A percentile compares a stretch with the other conserved stretches of the same genome.
Conservation (phyloP, 2,797 vertebrate genomes). For the Gymnoscopelus braueri region DNA sequence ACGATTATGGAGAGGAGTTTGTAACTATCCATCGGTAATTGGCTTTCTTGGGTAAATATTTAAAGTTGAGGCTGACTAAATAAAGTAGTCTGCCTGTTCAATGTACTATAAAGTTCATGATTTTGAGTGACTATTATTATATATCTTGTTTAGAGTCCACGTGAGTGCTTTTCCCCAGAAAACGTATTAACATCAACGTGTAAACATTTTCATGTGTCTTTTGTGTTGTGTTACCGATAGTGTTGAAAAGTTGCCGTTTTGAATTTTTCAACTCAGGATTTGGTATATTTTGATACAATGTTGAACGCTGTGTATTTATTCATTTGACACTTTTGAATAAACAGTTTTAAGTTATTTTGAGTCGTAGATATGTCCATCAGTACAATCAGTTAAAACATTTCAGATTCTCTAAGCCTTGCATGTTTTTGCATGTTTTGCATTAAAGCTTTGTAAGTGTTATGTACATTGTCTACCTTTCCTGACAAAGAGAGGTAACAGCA, state of each 20-base stretch:
- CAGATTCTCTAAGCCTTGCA: no score
- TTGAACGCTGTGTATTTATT: conserved; percentile 63
- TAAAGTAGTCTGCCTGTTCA: neutral
- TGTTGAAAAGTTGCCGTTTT: conserved; percentile 27
- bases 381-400: no score
- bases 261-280: conserved; percentile 24
- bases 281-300: conserved; percentile 55
- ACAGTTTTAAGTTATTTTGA: conserved; percentile 59
- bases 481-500: neutral
- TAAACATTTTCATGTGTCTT: neutral
- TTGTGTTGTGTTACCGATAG: conserved; percentile 2
- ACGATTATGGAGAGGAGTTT: no score
- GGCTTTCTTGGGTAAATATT: neutral
- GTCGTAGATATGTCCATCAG: no score
- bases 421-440: no score
- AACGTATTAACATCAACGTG: no score
- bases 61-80: neutral
- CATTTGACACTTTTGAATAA: conserved; percentile 71
- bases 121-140: no score
- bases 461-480: no score
- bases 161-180: no score
- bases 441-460: no score
- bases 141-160: no score
- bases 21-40: conserved; percentile 1
- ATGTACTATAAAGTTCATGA: no score